Conservation (phyloP, 2,113 vertebrate species). For the Macaca fascicularis region T2T-MFA8v1.1 NC_088381.1:72850501-72851000, state of each 20-base stretch:
- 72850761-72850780: background rate
- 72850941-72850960: background rate
- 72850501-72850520: background rate
- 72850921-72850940: background rate
- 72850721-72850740: background rate
- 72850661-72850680: background rate
- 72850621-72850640: background rate
- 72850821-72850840: background rate
- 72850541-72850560: background rate
- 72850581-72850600: constrained; percentile 4
- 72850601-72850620: background rate
- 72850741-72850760: constrained; percentile 45
- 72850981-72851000: background rate
- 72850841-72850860: background rate
- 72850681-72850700: background rate
- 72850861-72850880: background rate
- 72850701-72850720: background rate
- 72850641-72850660: background rate
- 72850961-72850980: background rate
- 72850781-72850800: background rate
- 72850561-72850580: background rate
- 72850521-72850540: background rate
- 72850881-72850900: background rate
- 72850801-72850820: background rate
- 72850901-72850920: background rate